A percentile compares a stretch with the other conserved stretches of the same genome.
These are phyloP conservation scores for Heliconius melpomene DNA, from an alignment of 1,140 invertebrate genomes.

Conservation along the genomic window DNA sequence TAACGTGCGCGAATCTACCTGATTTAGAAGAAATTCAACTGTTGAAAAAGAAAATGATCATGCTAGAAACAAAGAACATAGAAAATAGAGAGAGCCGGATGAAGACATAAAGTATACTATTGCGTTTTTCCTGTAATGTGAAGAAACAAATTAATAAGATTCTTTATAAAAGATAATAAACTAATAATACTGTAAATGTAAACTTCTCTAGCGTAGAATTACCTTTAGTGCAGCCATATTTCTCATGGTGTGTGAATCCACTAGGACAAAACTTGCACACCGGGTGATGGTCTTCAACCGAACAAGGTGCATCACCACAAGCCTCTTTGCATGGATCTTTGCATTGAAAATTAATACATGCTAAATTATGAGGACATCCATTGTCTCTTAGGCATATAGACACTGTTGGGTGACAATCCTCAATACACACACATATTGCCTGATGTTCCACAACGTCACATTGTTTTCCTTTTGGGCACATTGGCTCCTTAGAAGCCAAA, in stretches of 20 bases:
- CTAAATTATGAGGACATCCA: slow-evolving; percentile 91
- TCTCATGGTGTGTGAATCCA: slow-evolving; percentile 93
- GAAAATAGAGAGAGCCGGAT: slow-evolving; percentile 72
- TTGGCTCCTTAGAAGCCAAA: slow-evolving; percentile 82
- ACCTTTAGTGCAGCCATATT: slow-evolving; percentile 97
- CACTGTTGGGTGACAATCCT: slow-evolving; percentile 91
- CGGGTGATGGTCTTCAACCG: slow-evolving; percentile 95
- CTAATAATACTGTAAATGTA: slow-evolving; percentile 63
- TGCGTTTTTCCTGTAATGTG: slow-evolving; percentile 79
- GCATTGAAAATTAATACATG: slow-evolving; percentile 94
- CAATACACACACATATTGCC: slow-evolving; percentile 91
- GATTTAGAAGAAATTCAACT: slow-evolving; percentile 72
- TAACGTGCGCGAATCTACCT: slow-evolving; percentile 71
- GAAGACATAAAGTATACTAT: slow-evolving; percentile 78
- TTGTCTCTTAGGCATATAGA: slow-evolving; percentile 94
- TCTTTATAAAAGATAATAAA: slow-evolving; percentile 66
- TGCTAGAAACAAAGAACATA: slow-evolving; percentile 71
- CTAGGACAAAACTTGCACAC: slow-evolving; percentile 96
- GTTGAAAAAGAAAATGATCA: slow-evolving; percentile 73
- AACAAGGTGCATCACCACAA: slow-evolving; percentile 92
- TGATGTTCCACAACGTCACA: slow-evolving; percentile 93
- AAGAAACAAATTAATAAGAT: slow-evolving; percentile 81
- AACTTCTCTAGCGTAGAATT: slow-evolving; percentile 79
- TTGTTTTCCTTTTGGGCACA: slow-evolving; percentile 89
- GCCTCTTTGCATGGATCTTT: slow-evolving; percentile 92